These are phyloP conservation scores for Paramormyrops kingsleyae DNA, from an alignment of 2,113 vertebrate species.

Conservation along the genomic window DNA sequence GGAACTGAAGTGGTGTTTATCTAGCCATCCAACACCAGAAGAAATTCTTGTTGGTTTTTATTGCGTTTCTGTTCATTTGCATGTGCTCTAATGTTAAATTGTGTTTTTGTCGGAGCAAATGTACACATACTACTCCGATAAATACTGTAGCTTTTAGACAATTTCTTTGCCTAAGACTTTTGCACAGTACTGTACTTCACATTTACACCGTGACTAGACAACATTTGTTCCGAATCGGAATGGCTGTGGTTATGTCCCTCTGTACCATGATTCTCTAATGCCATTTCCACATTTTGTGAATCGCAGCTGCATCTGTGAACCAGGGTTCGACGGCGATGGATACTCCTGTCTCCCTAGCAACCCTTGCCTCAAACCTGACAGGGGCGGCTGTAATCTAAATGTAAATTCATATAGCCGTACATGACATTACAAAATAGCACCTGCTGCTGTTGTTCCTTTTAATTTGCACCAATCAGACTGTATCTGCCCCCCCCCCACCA, in stretches of 20 bases:
- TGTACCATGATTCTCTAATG: background rate
- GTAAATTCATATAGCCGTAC: conserved; percentile 58
- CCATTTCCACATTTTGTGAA: background rate
- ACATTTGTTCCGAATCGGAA: background rate
- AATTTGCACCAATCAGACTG: background rate
- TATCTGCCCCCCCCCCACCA: background rate
- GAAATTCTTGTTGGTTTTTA: background rate
- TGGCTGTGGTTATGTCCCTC: background rate
- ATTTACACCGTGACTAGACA: background rate
- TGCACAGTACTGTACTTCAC: background rate
- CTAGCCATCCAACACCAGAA: background rate
- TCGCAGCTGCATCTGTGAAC: conserved; percentile 55
- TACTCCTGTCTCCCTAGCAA: conserved; percentile 73
- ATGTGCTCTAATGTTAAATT: background rate
- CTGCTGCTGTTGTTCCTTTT: background rate
- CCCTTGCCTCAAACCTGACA: conserved; percentile 63
- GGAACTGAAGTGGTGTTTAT: background rate
- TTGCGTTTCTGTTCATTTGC: background rate
- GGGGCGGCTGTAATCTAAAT: conserved; percentile 75
- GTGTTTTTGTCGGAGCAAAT: background rate
- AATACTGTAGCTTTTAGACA: background rate
- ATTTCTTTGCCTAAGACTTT: background rate
- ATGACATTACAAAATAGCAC: background rate
- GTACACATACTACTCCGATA: background rate
- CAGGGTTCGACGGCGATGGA: conserved; percentile 76